A percentile compares a stretch with the other conserved stretches of the same genome.
These are phyloP conservation scores for Eupithecia centaureata DNA, from an alignment of 2,888 invertebrate genomes.

Conservation along the genomic window DNA sequence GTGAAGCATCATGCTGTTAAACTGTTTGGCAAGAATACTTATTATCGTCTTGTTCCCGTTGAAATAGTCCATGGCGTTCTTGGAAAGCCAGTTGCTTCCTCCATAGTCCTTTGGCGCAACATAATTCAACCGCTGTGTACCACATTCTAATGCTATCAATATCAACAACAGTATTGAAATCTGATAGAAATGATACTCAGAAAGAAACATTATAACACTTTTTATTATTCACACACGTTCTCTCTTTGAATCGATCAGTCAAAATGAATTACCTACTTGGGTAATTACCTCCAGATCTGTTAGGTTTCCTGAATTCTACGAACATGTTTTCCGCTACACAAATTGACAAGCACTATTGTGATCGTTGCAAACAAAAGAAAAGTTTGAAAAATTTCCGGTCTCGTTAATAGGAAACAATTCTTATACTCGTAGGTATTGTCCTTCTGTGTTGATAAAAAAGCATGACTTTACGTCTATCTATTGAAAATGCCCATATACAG, in stretches of 20 bases:
- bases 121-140: slow-evolving; percentile 26
- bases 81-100: slow-evolving; percentile 60
- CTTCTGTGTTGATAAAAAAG: not conserved
- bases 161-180: slow-evolving; percentile 3
- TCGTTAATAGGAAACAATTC: not conserved
- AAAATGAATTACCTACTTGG: not conserved
- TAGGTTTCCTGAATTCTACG: not conserved
- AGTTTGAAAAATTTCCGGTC: slow-evolving; percentile 4
- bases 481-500: too few relatives aligned
- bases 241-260: not conserved
- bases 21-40: not conserved
- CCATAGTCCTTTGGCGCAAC: not conserved
- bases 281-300: not conserved
- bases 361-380: not conserved
- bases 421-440: not conserved
- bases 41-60: slow-evolving; percentile 61
- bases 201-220: not conserved
- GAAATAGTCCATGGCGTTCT: slow-evolving; percentile 69
- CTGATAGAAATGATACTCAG: not conserved
- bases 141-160: slow-evolving; percentile 40
- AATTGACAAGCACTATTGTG: not conserved
- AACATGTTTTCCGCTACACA: not conserved
- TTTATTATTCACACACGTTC: not conserved
- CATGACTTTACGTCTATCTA: not conserved
- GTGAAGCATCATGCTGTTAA: not conserved